Evolutionary conservation across 2,113 vertebrate species (phyloP), one percentile per base, ranked within the genome.

Genomic region (Misgurnus mizolepis): DNA sequence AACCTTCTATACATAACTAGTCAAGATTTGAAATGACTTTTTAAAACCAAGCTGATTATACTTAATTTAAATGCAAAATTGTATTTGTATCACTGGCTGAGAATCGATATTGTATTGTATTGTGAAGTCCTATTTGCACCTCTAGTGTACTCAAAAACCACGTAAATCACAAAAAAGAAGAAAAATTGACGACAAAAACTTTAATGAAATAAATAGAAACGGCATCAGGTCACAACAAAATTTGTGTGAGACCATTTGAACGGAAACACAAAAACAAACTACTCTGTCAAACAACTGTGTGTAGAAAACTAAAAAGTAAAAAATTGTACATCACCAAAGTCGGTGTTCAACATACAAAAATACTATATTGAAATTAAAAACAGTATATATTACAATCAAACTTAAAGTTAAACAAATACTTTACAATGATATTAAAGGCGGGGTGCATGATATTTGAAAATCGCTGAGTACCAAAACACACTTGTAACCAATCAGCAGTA

Each of bases 161-260:
- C 3, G 27, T 34, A 34, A 34, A 34, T 34, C 1, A 34, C 27
- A 34, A 34, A 34, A 34, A 56, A 56, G 6, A 15, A 17, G 1
- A 58, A n/a, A 58, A 18, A 50, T 11, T 49, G 55, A 14, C n/a
- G 68, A 34, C 50, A 45, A 45, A 71, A 60, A 22, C 55, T 73
- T 73, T 73, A 73, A 60, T 73, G 55, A 73, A 73, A 73, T 73
- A 73, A 73, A 73, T 73, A 73, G n/a, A 73, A 73, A 73, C 39
- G 2, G 8, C 7, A 58, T 58, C 55, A 60, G 43, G 55, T 41
- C n/a, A 60, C n/a, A 58, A 45, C 18, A 73, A 43, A 10, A 60
- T 18, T 45, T 18, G 55, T 27, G 50, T 4, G 6, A 69, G 67
- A 50, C 45, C 5, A n/a, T n/a, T 22, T 60, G 22, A 60, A 60